Percentiles rank a stretch among this genome's conserved stretches.
Conservation (phyloP, 1,140 invertebrate genomes). For the Anthonomus grandis region DNA sequence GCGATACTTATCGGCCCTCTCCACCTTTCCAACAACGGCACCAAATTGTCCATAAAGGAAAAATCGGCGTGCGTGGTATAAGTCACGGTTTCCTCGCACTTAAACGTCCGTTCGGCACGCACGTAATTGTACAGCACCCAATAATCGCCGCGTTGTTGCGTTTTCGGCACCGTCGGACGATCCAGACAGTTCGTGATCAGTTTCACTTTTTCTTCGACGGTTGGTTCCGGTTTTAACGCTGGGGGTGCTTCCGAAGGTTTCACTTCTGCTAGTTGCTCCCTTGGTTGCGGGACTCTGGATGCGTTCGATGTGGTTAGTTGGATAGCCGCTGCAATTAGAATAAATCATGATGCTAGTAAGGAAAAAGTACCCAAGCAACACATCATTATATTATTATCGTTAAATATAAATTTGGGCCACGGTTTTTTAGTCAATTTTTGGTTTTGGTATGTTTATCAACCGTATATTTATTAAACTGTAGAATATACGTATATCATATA, state of each 20-base stretch:
- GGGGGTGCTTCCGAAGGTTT: constrained; percentile 2
- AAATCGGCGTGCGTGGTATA: constrained; percentile 91
- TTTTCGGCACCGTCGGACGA: constrained; percentile 58
- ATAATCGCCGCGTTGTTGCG: constrained; percentile 77
- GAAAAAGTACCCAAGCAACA: no score
- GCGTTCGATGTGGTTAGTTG: background rate
- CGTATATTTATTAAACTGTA: no score
- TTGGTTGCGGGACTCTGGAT: background rate
- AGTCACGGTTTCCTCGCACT: constrained; percentile 84
- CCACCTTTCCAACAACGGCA: constrained; percentile 74
- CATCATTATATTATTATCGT: no score
- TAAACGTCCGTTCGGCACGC: constrained; percentile 66
- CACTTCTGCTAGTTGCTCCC: background rate
- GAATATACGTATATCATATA: no score
- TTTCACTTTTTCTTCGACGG: constrained; percentile 45
- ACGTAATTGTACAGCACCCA: constrained; percentile 91
- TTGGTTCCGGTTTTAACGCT: constrained; percentile 3
- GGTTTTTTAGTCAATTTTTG: no score
- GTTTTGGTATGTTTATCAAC: no score
- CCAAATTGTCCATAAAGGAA: constrained; percentile 86
- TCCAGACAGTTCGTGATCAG: constrained; percentile 63
- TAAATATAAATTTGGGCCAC: no score
- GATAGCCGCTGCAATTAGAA: constrained; percentile 6
- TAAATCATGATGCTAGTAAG: no score
- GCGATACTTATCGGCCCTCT: constrained; percentile 69